Conservation (phyloP, 1,140 invertebrate species). For the Drosophila prosaltans region DNA sequence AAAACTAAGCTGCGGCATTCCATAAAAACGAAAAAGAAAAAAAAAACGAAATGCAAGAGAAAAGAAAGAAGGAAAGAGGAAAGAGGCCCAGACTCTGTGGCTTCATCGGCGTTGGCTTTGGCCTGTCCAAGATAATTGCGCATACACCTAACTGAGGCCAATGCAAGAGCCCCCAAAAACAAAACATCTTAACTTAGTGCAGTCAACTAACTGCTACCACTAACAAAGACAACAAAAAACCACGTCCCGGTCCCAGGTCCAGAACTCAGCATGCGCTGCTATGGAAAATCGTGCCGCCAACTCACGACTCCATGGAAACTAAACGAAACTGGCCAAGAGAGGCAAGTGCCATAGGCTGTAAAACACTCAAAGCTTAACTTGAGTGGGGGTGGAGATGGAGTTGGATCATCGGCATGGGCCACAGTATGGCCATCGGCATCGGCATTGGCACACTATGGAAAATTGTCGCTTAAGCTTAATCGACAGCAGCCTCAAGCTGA, state of each 20-base stretch:
- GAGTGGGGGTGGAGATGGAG: conserved; percentile 46
- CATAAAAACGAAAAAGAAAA: conserved; percentile 30
- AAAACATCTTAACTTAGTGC: conserved; percentile 82
- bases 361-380: conserved; percentile 67
- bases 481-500: conserved; percentile 53
- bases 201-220: conserved; percentile 79
- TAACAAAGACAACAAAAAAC: conserved; percentile 74
- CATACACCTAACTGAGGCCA: conserved; percentile 51
- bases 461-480: conserved; percentile 78
- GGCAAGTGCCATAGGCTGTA: conserved; percentile 76
- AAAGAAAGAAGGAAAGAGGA: not conserved
- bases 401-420: not conserved
- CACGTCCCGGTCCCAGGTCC: conserved; percentile 56
- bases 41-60: not conserved
- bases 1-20: conserved; percentile 77
- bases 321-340: conserved; percentile 20
- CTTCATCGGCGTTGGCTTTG: conserved; percentile 11
- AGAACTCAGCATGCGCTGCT: conserved; percentile 79
- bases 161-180: conserved; percentile 45
- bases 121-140: conserved; percentile 63
- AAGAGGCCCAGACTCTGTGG: conserved; percentile 16
- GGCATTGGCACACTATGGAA: conserved; percentile 59
- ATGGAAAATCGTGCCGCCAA: conserved; percentile 73
- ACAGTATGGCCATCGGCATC: conserved; percentile 3
- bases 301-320: conserved; percentile 62